phyloP scores from a whole-genome alignment of 2,888 invertebrate species.

The Watsonalla cultraria region DNA sequence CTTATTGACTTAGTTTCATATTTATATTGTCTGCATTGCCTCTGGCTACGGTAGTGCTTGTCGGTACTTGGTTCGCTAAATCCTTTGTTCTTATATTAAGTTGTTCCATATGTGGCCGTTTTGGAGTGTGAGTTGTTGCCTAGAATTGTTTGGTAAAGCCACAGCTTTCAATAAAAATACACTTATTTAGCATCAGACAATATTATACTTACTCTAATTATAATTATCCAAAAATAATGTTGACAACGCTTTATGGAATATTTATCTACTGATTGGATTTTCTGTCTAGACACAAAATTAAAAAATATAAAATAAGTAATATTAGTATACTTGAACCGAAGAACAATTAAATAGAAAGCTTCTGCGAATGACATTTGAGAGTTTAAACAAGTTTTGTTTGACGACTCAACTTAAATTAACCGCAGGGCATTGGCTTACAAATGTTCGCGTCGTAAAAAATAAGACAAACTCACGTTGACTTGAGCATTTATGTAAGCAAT shows the following conservation, averaged over 20 bases:
- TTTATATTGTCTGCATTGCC: slow-evolving; percentile 19
- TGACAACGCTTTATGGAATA: too few species aligned
- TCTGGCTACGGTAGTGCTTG: background rate
- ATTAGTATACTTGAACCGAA: slow-evolving; percentile 12
- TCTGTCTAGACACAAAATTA: background rate
- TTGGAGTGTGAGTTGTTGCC: too few species aligned
- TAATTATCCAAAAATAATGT: too few species aligned
- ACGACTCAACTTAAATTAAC: slow-evolving; percentile 27
- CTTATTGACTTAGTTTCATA: slow-evolving; percentile 31
- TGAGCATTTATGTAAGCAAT: too few species aligned
- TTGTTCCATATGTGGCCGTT: too few species aligned
- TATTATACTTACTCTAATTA: too few species aligned
- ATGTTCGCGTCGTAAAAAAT: background rate
- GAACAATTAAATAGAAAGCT: slow-evolving; percentile 22
- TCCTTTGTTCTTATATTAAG: too few species aligned
- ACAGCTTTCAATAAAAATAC: too few species aligned
- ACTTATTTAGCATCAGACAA: too few species aligned
- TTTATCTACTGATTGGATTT: background rate
- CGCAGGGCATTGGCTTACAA: slow-evolving; percentile 4
- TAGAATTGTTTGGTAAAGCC: too few species aligned
- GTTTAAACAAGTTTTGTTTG: slow-evolving; percentile 31
- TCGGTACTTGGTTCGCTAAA: background rate
- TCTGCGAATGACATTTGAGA: slow-evolving; percentile 29
- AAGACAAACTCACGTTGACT: background rate
- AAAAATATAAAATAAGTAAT: slow-evolving; percentile 14